Percentiles rank a stretch among this genome's conserved stretches.
Conservation (phyloP, 1,140 invertebrate genomes). For the Pseudobourletiella spinata region DNA sequence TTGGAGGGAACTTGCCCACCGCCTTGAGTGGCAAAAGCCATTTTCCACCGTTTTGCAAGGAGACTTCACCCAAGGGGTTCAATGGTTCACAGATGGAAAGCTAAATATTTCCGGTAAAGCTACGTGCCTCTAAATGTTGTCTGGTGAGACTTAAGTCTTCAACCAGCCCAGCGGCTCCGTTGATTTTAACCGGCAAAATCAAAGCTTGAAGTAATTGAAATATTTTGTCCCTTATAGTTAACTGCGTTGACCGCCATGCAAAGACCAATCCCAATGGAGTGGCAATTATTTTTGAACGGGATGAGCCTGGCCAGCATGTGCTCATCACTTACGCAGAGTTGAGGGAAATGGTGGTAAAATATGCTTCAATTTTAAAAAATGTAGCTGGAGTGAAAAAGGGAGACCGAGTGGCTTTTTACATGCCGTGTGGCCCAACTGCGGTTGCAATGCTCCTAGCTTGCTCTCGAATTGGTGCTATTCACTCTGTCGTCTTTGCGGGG, state of each 20-base stretch:
- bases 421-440: constrained; percentile 46
- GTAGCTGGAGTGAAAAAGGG: constrained; percentile 45
- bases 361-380: constrained; percentile 44
- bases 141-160: no score
- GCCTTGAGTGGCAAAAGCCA: constrained; percentile 43
- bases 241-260: constrained; percentile 49
- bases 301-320: constrained; percentile 46
- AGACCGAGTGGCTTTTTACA: constrained; percentile 48
- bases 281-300: constrained; percentile 50
- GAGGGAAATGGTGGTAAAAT: constrained; percentile 38
- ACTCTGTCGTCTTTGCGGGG: constrained; percentile 53
- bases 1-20: constrained; percentile 44
- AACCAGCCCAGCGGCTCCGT: no score
- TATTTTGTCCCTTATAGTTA: constrained; percentile 40
- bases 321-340: constrained; percentile 43
- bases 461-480: constrained; percentile 48
- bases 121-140: no score
- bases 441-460: constrained; percentile 55
- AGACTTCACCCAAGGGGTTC: constrained; percentile 41
- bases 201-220: no score
- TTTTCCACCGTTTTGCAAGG: constrained; percentile 43
- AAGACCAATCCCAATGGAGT: constrained; percentile 40
- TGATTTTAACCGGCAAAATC: no score
- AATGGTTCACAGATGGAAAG: constrained; percentile 43
- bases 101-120: constrained; percentile 48